These are phyloP conservation scores for Whitmania pigra DNA, from an alignment of 1,140 invertebrate species.

Conservation along the genomic window DNA sequence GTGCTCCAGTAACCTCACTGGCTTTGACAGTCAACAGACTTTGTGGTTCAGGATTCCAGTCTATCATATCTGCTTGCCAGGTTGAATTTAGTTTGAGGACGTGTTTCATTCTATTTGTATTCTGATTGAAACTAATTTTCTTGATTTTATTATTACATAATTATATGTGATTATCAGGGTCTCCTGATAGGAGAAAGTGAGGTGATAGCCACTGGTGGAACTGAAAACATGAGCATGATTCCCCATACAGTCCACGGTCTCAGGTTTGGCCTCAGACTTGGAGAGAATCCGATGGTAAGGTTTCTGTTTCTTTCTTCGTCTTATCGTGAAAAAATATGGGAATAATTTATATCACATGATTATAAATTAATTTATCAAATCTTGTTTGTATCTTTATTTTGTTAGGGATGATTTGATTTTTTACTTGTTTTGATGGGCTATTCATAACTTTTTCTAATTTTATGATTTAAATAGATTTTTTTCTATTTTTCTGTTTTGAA, in stretches of 20 bases:
- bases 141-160: neutral
- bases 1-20: constrained; percentile 67
- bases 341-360: too few relatives aligned
- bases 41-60: constrained; percentile 88
- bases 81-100: constrained; percentile 41
- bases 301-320: neutral
- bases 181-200: constrained; percentile 72
- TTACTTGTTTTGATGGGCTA: too few relatives aligned
- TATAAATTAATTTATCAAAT: too few relatives aligned
- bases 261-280: constrained; percentile 79
- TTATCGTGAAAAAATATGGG: too few relatives aligned
- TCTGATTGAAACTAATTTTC: neutral
- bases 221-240: constrained; percentile 82
- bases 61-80: constrained; percentile 76
- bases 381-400: too few relatives aligned
- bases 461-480: too few relatives aligned
- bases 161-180: constrained; percentile 50
- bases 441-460: too few relatives aligned
- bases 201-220: constrained; percentile 77
- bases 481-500: too few relatives aligned
- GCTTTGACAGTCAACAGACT: constrained; percentile 68
- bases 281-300: constrained; percentile 51
- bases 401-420: too few relatives aligned
- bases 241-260: constrained; percentile 75
- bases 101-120: neutral